Conservation (phyloP, 2,113 vertebrate species). For the Tringa solitaria region DNA sequence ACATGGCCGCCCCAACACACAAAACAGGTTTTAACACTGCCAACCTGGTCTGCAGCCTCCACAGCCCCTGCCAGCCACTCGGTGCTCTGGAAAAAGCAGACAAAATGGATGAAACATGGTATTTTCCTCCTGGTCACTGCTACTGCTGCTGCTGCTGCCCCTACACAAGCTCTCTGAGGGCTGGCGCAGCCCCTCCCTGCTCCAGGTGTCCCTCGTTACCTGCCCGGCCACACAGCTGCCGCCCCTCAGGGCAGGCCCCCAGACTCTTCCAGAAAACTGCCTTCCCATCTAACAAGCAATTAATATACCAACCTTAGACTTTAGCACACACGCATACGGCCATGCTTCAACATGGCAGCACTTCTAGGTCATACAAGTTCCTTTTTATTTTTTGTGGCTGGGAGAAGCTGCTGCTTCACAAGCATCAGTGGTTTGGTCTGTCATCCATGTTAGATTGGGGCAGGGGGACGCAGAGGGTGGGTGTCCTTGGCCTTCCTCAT, state of each 20-base stretch:
- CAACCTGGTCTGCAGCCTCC: accelerated
- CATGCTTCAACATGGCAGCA: background rate
- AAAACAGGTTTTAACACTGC: accelerated
- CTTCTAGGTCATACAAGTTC: background rate
- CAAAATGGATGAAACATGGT: accelerated
- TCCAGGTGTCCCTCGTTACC: accelerated
- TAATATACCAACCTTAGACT: too few relatives aligned
- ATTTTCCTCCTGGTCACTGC: accelerated
- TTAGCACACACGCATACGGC: accelerated
- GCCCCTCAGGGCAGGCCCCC: background rate
- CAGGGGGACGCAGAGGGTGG: background rate
- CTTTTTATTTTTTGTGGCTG: background rate
- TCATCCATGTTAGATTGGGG: background rate
- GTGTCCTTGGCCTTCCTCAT: background rate
- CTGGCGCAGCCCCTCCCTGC: background rate
- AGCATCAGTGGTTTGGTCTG: background rate
- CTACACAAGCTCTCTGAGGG: accelerated
- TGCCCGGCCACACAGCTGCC: background rate
- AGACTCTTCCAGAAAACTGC: background rate
- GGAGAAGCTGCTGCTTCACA: background rate
- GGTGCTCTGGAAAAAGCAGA: accelerated
- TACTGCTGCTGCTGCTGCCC: background rate
- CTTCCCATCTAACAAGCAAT: background rate
- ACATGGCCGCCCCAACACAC: accelerated
- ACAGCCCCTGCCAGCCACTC: background rate